A percentile compares a stretch with the other conserved stretches of the same genome.
These are phyloP conservation scores for Scalopus aquaticus DNA, from an alignment of 2,113 vertebrate species.

Conservation along the genomic window DNA sequence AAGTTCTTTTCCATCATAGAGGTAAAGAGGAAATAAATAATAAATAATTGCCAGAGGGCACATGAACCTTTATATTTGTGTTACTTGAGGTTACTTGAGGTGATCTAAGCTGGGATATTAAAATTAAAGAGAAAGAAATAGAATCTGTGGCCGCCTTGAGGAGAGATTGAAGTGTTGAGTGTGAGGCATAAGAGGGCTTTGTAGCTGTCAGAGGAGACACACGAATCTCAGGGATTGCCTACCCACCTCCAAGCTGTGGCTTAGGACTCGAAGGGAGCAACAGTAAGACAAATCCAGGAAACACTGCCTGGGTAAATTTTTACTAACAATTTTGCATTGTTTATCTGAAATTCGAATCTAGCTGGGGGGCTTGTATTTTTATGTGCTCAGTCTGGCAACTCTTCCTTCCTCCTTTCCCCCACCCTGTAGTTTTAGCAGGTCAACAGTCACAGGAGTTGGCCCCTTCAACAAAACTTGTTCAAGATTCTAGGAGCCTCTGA, in stretches of 20 bases:
- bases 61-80: neutral
- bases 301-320: neutral
- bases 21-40: slow-evolving; percentile 40
- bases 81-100: slow-evolving; percentile 8
- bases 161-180: neutral
- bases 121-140: slow-evolving; percentile 22
- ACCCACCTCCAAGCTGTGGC: too few species aligned
- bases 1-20: neutral
- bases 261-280: neutral
- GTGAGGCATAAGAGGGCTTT: neutral
- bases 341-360: slow-evolving; percentile 28
- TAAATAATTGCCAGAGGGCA: neutral
- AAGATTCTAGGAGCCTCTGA: neutral
- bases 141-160: neutral
- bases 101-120: slow-evolving; percentile 18
- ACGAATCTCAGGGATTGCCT: neutral
- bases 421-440: neutral
- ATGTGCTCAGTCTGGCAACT: neutral
- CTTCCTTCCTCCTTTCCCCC: too few species aligned
- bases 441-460: neutral
- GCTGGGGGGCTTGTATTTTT: neutral
- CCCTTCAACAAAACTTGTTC: neutral
- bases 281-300: neutral
- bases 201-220: neutral
- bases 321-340: neutral